These are phyloP conservation scores for Rhingia rostrata DNA, from an alignment of 2,888 invertebrate species.

Conservation along the genomic window DNA sequence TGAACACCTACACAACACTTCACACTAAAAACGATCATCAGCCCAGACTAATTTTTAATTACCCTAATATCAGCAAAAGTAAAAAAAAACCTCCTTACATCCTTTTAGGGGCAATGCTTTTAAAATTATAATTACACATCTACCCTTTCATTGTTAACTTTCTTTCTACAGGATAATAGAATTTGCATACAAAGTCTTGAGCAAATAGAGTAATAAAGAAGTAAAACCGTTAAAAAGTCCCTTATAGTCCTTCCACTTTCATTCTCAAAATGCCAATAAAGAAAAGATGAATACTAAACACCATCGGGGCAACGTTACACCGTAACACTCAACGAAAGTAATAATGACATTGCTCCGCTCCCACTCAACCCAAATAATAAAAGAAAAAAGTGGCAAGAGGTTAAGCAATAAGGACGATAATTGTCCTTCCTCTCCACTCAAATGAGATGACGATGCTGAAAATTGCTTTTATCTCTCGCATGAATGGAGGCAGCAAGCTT, in stretches of 20 bases:
- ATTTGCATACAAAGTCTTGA: conserved; percentile 43
- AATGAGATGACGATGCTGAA: conserved; percentile 36
- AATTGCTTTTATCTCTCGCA: conserved; percentile 57
- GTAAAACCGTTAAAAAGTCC: conserved; percentile 4
- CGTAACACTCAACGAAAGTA: conserved; percentile 24
- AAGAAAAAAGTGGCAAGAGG: conserved; percentile 30
- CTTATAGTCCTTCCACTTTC: neutral
- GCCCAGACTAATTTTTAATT: conserved; percentile 1
- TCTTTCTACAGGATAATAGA: conserved; percentile 27
- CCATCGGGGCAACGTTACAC: neutral
- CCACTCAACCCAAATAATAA: conserved; percentile 1
- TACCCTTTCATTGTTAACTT: conserved; percentile 27
- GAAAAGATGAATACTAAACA: conserved; percentile 47
- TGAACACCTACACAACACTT: too few relatives aligned
- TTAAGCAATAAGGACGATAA: conserved; percentile 55
- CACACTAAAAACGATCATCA: neutral
- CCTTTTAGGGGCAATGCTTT: conserved; percentile 26
- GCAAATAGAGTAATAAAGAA: conserved; percentile 13
- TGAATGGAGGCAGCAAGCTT: conserved; percentile 19
- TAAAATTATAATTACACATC: conserved; percentile 41
- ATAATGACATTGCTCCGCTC: conserved; percentile 18
- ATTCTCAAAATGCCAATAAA: conserved; percentile 1
- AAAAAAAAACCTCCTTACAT: neutral
- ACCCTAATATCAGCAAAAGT: neutral
- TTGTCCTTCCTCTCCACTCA: conserved; percentile 14